These are phyloP conservation scores for Vombatus ursinus DNA, from an alignment of 2,113 vertebrate genomes.

Conservation along the genomic window DNA sequence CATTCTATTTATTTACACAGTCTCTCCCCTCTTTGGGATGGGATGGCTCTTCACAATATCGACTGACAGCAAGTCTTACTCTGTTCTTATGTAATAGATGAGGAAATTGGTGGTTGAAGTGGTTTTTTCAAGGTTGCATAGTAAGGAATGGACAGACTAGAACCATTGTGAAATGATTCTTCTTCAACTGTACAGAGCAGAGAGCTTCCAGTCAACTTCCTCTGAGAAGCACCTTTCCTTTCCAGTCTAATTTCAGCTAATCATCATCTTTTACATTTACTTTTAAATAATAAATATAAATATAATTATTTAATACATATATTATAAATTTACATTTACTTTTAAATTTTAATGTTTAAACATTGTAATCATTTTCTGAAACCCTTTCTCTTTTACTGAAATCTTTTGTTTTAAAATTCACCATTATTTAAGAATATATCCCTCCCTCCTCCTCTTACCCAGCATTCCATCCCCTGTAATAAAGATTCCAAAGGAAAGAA, in stretches of 20 bases:
- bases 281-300: too few relatives aligned
- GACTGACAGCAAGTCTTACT: background rate
- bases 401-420: background rate
- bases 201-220: background rate
- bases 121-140: background rate
- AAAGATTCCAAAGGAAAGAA: background rate
- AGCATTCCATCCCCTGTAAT: background rate
- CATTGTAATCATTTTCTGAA: background rate
- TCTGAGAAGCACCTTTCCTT: background rate
- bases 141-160: background rate
- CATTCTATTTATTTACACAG: background rate
- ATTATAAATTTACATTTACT: too few relatives aligned
- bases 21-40: background rate
- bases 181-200: background rate
- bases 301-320: too few relatives aligned
- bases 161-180: background rate
- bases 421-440: background rate
- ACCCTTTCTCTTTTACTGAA: background rate
- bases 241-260: background rate
- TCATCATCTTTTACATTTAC: too few relatives aligned
- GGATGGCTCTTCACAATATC: slow-evolving; percentile 10
- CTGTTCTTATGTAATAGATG: background rate
- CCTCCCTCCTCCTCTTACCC: background rate
- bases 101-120: background rate
- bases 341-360: too few relatives aligned